These are phyloP conservation scores for Symphodus melops DNA, from an alignment of 2,113 vertebrate genomes.

Conservation along the genomic window DNA sequence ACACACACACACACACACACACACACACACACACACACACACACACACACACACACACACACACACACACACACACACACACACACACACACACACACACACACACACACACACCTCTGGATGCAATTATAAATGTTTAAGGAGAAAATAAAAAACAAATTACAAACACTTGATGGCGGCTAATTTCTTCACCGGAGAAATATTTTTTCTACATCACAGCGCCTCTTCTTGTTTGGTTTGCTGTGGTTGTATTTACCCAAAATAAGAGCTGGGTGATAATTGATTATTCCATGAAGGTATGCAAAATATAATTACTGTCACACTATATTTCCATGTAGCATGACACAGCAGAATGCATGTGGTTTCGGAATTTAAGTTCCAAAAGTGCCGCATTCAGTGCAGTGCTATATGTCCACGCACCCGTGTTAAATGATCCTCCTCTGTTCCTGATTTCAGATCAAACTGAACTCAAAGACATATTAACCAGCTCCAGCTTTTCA, in stretches of 20 bases:
- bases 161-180: conserved; percentile 62
- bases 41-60: conserved; percentile 13
- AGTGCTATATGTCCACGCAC: not conserved
- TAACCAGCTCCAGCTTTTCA: conserved; percentile 35
- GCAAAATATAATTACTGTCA: conserved; percentile 79
- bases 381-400: not conserved
- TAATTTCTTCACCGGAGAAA: conserved; percentile 68
- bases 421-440: not conserved
- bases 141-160: conserved; percentile 79
- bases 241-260: conserved; percentile 36
- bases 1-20: conserved; percentile 14
- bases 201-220: conserved; percentile 64
- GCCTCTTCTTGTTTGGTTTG: conserved; percentile 66
- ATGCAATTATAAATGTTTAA: conserved; percentile 77
- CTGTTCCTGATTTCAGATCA: conserved; percentile 16
- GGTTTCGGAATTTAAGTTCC: not conserved
- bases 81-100: conserved; percentile 12
- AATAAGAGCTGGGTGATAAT: conserved; percentile 55
- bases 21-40: conserved; percentile 20
- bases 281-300: conserved; percentile 57
- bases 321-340: conserved; percentile 62
- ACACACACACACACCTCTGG: conserved; percentile 53
- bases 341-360: conserved; percentile 12
- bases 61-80: conserved; percentile 11
- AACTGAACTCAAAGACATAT: conserved; percentile 14